Conservation (phyloP, 2,113 vertebrate genomes). For the Rissa tridactyla region DNA sequence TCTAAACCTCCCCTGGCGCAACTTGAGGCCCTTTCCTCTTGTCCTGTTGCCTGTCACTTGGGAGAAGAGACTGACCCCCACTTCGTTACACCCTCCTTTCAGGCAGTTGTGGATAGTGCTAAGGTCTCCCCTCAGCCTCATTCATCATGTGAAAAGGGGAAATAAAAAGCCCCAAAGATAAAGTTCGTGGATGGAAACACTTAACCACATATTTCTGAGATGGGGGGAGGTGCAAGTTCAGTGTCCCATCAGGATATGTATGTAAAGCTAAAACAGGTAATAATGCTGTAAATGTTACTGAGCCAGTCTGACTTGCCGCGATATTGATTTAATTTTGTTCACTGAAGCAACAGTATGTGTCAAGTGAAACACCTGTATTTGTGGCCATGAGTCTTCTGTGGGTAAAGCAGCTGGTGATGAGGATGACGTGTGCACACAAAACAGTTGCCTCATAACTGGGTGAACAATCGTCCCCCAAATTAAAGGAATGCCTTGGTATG, state of each 20-base stretch:
- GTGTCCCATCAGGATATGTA: conserved; percentile 4
- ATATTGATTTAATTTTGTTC: conserved; percentile 48
- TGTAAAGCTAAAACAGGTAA: conserved; percentile 1
- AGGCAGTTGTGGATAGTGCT: too few relatives aligned
- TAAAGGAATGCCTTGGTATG: neutral
- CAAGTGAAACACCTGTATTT: neutral
- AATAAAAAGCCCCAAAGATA: neutral
- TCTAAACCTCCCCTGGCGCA: too few relatives aligned
- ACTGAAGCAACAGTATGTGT: conserved; percentile 25
- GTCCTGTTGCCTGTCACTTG: too few relatives aligned
- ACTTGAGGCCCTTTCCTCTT: too few relatives aligned
- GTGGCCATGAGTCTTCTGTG: conserved; percentile 2
- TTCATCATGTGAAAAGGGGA: neutral
- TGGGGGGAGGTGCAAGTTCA: neutral
- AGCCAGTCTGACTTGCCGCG: conserved; percentile 18
- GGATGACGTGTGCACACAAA: neutral
- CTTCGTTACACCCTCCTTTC: too few relatives aligned
- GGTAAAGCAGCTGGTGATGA: conserved; percentile 12
- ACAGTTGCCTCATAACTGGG: neutral
- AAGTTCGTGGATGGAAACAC: neutral
- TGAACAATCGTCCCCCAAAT: neutral
- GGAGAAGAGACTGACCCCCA: too few relatives aligned
- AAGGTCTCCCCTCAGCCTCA: neutral
- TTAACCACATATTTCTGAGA: neutral
- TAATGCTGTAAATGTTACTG: conserved; percentile 45